A percentile compares a stretch with the other conserved stretches of the same genome.
Evolutionary conservation across 2,797 vertebrate genomes (phyloP).

Genomic region (Mormyrus proboscirostris): DNA sequence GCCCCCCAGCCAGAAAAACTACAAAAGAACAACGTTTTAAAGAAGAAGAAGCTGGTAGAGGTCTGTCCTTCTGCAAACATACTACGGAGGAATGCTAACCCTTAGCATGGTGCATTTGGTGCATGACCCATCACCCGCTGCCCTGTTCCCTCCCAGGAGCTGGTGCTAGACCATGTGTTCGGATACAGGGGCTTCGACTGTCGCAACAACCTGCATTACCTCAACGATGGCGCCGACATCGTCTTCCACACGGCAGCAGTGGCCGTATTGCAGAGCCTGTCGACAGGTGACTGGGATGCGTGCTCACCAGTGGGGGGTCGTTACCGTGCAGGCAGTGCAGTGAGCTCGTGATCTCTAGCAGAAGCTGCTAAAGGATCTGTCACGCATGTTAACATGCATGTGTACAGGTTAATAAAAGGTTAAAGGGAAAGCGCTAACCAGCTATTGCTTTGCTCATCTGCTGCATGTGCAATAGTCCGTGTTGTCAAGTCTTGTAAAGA

Average conservation of each 20-base stretch:
- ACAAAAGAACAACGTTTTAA: conserved; percentile 82
- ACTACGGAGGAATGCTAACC: neutral
- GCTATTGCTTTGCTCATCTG: neutral
- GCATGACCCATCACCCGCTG: neutral
- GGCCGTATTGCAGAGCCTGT: conserved; percentile 82
- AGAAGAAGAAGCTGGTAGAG: conserved; percentile 88
- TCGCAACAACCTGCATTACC: conserved; percentile 96
- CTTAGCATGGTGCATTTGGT: neutral
- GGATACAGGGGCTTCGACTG: conserved; percentile 93
- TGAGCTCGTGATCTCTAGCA: neutral
- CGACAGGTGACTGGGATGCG: conserved; percentile 63
- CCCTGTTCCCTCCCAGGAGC: conserved; percentile 59
- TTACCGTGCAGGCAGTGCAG: neutral
- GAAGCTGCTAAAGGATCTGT: neutral
- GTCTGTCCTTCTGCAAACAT: conserved; percentile 43
- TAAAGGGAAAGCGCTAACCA: neutral
- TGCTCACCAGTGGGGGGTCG: neutral
- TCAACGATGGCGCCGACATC: conserved; percentile 89
- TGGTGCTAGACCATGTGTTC: conserved; percentile 89
- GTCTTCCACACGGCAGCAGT: conserved; percentile 88
- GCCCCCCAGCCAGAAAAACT: conserved; percentile 89
- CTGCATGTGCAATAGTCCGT: neutral
- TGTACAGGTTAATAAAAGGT: neutral
- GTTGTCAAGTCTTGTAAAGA: neutral
- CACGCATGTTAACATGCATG: neutral